A percentile compares a stretch with the other conserved stretches of the same genome.
Evolutionary conservation across 1,140 invertebrate genomes (phyloP).

Genomic region (Sitobion miscanthi): DNA sequence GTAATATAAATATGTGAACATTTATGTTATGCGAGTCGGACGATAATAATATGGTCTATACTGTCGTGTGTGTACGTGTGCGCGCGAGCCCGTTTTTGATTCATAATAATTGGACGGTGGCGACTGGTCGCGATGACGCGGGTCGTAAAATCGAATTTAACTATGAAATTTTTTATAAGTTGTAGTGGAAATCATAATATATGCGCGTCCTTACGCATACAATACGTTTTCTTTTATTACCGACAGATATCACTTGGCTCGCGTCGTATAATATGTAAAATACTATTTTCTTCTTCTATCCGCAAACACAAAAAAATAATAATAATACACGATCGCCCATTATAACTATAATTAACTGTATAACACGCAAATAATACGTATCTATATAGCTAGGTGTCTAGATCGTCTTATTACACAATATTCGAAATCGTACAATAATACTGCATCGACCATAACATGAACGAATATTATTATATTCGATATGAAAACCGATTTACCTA

Average conservation of each 20-base stretch:
- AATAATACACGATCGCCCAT: background rate
- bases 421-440: background rate
- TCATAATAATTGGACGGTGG: conserved; percentile 40
- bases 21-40: conserved; percentile 1
- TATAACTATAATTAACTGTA: no score
- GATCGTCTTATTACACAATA: background rate
- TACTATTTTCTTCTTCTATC: background rate
- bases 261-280: background rate
- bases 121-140: conserved; percentile 3
- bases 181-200: background rate
- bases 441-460: background rate
- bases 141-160: conserved; percentile 38
- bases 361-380: no score
- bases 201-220: conserved; percentile 7
- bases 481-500: background rate
- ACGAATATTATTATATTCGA: background rate
- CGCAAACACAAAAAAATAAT: background rate
- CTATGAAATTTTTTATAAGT: conserved; percentile 17
- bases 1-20: conserved; percentile 35
- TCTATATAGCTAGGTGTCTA: background rate
- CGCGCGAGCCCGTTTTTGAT: conserved; percentile 16
- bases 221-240: background rate
- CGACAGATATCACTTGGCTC: background rate
- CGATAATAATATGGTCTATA: background rate
- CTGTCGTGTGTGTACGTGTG: background rate